Evolutionary conservation across 1,140 invertebrate species (phyloP).

Genomic region (Drosophila lacteicornis): DNA sequence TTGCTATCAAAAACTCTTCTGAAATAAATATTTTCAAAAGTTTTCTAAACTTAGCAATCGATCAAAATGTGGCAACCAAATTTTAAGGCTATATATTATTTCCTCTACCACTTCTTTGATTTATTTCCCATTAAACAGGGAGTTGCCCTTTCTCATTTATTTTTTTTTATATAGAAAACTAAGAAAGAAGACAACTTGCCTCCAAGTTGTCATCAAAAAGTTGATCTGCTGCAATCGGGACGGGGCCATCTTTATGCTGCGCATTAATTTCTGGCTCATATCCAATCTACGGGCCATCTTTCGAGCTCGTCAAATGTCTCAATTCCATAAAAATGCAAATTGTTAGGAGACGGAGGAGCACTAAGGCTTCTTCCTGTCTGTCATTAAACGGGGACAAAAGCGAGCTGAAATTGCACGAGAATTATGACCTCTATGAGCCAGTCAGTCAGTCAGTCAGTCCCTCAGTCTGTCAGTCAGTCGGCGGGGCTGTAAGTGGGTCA

Average conservation of each 20-base stretch:
- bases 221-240: constrained; percentile 61
- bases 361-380: constrained; percentile 68
- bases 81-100: no score
- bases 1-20: no score
- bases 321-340: constrained; percentile 82
- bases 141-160: neutral
- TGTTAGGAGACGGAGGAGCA: constrained; percentile 31
- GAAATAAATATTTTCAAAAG: no score
- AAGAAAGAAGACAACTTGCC: constrained; percentile 1
- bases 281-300: constrained; percentile 53
- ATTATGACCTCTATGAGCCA: constrained; percentile 76
- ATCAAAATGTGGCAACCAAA: no score
- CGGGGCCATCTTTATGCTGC: constrained; percentile 64
- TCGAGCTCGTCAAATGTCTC: constrained; percentile 70
- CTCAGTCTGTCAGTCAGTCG: constrained; percentile 4
- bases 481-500: constrained; percentile 31
- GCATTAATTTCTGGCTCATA: constrained; percentile 68
- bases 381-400: constrained; percentile 57
- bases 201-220: constrained; percentile 49
- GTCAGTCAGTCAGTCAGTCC: constrained; percentile 21
- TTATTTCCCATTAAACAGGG: neutral
- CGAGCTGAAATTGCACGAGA: constrained; percentile 67
- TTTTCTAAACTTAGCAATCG: no score
- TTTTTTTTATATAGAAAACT: neutral
- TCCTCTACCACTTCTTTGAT: neutral